These are phyloP conservation scores for Nephotettix cincticeps DNA, from an alignment of 1,140 invertebrate genomes.

Conservation along the genomic window DNA sequence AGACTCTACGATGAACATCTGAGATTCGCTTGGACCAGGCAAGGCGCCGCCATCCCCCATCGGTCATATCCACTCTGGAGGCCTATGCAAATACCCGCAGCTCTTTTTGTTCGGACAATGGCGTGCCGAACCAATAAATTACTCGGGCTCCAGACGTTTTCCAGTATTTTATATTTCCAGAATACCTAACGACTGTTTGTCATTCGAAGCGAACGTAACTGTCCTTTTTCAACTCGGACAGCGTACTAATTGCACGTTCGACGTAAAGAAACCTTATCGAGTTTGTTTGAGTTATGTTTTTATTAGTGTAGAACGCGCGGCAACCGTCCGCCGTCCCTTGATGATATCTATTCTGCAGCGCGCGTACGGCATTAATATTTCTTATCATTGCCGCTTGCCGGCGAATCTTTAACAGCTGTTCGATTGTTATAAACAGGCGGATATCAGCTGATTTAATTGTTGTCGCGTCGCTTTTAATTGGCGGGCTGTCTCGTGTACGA, in stretches of 20 bases:
- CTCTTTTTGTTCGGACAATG: neutral
- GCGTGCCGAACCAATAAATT: neutral
- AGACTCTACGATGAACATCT: too few species aligned
- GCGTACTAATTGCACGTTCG: neutral
- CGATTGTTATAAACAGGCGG: neutral
- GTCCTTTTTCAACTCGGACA: neutral
- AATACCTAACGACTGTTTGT: neutral
- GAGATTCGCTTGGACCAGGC: too few species aligned
- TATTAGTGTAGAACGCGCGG: neutral
- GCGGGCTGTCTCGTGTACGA: too few species aligned
- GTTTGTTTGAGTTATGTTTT: neutral
- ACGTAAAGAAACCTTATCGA: neutral
- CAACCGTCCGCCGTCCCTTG: neutral
- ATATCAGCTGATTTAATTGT: constrained; percentile 8
- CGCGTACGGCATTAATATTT: neutral
- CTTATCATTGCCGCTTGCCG: neutral
- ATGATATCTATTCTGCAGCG: neutral
- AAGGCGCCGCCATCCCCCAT: too few species aligned
- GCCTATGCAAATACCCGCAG: neutral
- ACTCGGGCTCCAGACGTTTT: too few species aligned
- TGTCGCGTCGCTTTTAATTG: neutral
- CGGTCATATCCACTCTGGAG: neutral
- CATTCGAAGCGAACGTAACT: constrained; percentile 1
- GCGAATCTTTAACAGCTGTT: too few species aligned
- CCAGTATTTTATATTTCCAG: neutral